These are phyloP conservation scores for Pseudopodoces humilis DNA, from an alignment of 2,113 vertebrate genomes.

Conservation along the genomic window DNA sequence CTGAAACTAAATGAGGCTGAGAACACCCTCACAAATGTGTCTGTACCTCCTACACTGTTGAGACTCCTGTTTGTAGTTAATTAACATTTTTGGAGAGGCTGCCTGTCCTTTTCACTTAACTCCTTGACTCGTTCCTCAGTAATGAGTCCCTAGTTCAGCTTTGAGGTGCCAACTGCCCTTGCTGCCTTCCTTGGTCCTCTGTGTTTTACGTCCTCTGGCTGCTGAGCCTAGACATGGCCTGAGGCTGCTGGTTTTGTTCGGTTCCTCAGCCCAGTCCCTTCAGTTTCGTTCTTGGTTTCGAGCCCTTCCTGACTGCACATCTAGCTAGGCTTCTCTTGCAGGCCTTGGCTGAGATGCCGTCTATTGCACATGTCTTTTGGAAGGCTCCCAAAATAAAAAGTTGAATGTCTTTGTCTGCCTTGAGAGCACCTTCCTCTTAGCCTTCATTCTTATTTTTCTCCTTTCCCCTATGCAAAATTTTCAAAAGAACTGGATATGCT, in stretches of 20 bases:
- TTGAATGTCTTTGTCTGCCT: not conserved
- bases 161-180: not conserved
- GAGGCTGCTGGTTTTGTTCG: not conserved
- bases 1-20: conserved; percentile 22
- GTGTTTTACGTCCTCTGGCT: not conserved
- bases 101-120: not conserved
- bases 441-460: not conserved
- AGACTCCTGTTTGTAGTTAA: conserved; percentile 28
- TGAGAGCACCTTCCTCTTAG: not conserved
- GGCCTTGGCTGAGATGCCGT: not conserved
- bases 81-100: not conserved
- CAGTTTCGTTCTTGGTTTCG: not conserved
- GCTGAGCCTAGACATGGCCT: not conserved
- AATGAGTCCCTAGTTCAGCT: not conserved
- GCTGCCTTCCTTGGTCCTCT: not conserved
- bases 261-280: not conserved
- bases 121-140: not conserved
- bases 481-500: not conserved
- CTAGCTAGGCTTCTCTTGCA: not conserved
- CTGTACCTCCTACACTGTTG: conserved; percentile 25
- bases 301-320: not conserved
- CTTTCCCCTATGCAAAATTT: not conserved
- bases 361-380: not conserved
- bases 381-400: not conserved
- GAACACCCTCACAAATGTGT: conserved; percentile 1